phyloP scores from a whole-genome alignment of 2,113 vertebrate species.

The Elanoides forficatus region DNA sequence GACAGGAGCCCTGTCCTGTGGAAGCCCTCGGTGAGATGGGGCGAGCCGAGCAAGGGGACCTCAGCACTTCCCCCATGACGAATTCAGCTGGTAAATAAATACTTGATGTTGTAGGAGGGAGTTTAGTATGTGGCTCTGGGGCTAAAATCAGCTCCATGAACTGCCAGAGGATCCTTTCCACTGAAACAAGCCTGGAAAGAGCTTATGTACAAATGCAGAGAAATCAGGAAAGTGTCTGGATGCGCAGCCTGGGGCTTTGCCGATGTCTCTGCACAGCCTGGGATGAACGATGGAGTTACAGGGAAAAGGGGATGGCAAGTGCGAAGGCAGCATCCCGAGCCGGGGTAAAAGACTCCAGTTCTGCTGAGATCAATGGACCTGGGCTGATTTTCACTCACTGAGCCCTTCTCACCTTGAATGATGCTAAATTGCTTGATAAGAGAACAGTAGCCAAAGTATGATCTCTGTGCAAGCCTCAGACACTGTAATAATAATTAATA shows the following conservation, averaged over 20 bases:
- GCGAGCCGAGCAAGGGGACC: neutral
- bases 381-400: neutral
- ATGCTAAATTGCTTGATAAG: neutral
- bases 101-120: neutral
- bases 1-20: rapidly evolving
- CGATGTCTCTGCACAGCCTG: neutral
- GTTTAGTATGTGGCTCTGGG: neutral
- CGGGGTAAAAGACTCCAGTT: neutral
- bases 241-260: neutral
- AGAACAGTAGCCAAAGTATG: neutral
- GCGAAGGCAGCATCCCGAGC: neutral
- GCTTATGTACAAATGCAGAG: rapidly evolving
- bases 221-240: neutral
- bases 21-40: neutral
- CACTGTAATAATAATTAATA: neutral
- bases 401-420: neutral
- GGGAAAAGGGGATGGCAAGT: neutral
- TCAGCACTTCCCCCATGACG: neutral
- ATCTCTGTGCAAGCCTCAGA: neutral
- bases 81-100: neutral
- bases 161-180: neutral
- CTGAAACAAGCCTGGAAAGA: neutral
- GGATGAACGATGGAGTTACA: neutral
- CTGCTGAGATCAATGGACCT: neutral
- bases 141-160: neutral